phyloP scores from a whole-genome alignment of 2,888 invertebrate genomes.

The Orthonychiurus folsomi region DNA sequence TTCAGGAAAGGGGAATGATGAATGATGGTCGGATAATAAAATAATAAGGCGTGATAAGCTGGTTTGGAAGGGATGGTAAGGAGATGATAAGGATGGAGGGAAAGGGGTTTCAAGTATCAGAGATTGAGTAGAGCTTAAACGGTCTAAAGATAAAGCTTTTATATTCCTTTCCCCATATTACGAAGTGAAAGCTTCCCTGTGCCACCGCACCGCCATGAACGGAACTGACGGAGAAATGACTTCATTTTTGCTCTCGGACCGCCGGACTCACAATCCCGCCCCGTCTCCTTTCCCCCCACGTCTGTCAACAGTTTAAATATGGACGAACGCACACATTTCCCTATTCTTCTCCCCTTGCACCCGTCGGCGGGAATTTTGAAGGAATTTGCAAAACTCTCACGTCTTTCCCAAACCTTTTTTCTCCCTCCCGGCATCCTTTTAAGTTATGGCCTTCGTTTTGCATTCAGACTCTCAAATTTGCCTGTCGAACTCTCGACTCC shows the following conservation, averaged over 20 bases:
- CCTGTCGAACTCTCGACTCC: conserved; percentile 13
- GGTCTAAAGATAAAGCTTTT: conserved; percentile 11
- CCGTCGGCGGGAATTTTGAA: conserved; percentile 2
- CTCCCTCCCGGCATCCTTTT: conserved; percentile 28
- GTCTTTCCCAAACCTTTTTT: conserved; percentile 34
- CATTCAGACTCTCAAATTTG: conserved; percentile 34
- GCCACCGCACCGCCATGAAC: too few species aligned
- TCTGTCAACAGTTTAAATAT: conserved; percentile 14
- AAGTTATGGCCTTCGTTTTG: conserved; percentile 33
- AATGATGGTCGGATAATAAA: conserved; percentile 14
- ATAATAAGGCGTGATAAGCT: conserved; percentile 12
- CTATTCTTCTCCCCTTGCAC: too few species aligned
- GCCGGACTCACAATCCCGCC: too few species aligned
- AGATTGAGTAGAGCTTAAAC: conserved; percentile 7
- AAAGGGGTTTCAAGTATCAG: conserved; percentile 7
- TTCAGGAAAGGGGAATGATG: neutral
- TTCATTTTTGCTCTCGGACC: too few species aligned
- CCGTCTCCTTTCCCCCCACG: neutral
- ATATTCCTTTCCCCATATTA: neutral
- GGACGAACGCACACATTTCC: too few species aligned
- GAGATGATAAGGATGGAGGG: conserved; percentile 13
- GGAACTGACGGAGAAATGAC: too few species aligned
- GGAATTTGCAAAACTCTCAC: conserved; percentile 34
- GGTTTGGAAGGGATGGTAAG: conserved; percentile 8
- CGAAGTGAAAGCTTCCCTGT: too few species aligned